These are phyloP conservation scores for Serripes groenlandicus DNA, from an alignment of 2,888 invertebrate species.

Conservation along the genomic window DNA sequence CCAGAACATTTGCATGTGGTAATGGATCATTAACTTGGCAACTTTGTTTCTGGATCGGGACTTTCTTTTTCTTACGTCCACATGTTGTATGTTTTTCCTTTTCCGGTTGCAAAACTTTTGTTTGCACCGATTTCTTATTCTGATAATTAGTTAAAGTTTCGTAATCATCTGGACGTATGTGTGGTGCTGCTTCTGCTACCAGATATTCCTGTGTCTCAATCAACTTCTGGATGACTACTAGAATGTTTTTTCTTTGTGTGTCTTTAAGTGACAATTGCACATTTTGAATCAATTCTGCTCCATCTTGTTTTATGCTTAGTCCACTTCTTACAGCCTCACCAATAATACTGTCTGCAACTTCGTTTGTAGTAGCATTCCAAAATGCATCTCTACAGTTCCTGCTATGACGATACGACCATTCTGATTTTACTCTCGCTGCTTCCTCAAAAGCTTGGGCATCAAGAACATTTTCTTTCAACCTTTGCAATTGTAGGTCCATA, in stretches of 20 bases:
- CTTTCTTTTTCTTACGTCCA: no score
- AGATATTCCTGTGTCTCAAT: background rate
- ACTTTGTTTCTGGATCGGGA: no score
- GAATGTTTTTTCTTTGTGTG: background rate
- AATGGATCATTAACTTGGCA: no score
- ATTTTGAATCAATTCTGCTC: background rate
- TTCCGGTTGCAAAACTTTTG: no score
- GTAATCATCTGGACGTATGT: no score
- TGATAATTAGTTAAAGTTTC: no score
- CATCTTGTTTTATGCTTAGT: background rate
- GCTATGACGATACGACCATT: background rate
- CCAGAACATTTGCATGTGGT: no score
- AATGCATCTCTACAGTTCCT: background rate
- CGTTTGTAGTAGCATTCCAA: background rate
- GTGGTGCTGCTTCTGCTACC: conserved; percentile 2
- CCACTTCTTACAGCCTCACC: background rate
- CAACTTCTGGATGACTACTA: background rate
- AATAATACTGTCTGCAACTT: background rate
- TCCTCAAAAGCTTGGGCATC: background rate
- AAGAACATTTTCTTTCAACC: conserved; percentile 6
- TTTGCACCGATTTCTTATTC: no score
- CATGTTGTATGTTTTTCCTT: no score
- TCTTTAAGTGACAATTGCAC: background rate
- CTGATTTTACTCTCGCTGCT: background rate
- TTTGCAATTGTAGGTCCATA: background rate